phyloP scores from a whole-genome alignment of 2,113 vertebrate genomes.

The Collichthys lucidus region DNA sequence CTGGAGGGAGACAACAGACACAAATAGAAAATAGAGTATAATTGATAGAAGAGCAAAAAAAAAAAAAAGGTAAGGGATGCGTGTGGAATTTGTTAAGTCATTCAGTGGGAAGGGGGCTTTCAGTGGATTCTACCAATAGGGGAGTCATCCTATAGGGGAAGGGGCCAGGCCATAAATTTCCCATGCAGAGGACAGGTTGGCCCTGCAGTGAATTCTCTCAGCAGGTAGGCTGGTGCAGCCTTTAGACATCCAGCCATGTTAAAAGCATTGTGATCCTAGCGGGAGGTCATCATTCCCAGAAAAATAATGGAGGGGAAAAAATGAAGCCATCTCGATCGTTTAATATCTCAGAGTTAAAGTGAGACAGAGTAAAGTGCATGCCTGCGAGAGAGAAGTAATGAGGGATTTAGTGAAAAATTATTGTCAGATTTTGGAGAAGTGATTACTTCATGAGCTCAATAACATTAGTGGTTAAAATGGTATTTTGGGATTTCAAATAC shows the following conservation, averaged over 20 bases:
- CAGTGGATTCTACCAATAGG: conserved; percentile 54
- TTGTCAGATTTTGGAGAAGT: conserved; percentile 7
- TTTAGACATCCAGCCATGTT: conserved; percentile 83
- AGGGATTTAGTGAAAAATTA: conserved; percentile 5
- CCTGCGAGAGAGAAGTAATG: not conserved
- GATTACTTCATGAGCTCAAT: conserved; percentile 16
- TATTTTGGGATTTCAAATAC: conserved; percentile 8
- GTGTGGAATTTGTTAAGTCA: conserved; percentile 37
- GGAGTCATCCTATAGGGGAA: conserved; percentile 71
- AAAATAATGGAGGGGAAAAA: conserved; percentile 67
- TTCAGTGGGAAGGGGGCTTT: conserved; percentile 20
- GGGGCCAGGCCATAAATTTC: conserved; percentile 79
- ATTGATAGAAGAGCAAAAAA: not conserved
- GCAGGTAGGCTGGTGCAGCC: conserved; percentile 78
- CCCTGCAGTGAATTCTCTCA: conserved; percentile 83
- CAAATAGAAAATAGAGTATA: conserved; percentile 13
- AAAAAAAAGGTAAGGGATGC: conserved; percentile 2
- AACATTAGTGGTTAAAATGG: conserved; percentile 7
- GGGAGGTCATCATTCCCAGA: conserved; percentile 72
- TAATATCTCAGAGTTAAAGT: conserved; percentile 28
- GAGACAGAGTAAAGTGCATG: conserved; percentile 3
- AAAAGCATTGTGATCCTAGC: conserved; percentile 84
- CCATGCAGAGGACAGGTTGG: conserved; percentile 77
- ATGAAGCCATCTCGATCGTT: conserved; percentile 50
- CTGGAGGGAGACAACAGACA: conserved; percentile 19